Conservation (phyloP, 2,888 invertebrate species). For the Pristionchus mayeri region DNA sequence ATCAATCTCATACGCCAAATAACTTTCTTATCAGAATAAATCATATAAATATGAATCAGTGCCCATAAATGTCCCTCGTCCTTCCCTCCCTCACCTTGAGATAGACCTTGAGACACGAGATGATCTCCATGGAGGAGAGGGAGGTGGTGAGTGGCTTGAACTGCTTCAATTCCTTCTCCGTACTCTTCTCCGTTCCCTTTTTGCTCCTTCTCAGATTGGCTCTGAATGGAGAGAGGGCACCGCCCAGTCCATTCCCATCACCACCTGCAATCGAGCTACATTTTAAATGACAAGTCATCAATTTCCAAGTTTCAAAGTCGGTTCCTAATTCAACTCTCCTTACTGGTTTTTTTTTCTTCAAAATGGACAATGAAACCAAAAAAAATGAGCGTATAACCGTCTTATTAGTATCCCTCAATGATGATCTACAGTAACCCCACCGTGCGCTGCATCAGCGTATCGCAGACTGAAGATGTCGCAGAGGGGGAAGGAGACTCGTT, state of each 20-base stretch:
- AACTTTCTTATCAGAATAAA: too few relatives aligned
- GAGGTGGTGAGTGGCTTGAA: conserved; percentile 42
- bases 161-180: conserved; percentile 48
- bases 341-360: too few relatives aligned
- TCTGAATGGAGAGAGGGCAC: conserved; percentile 14
- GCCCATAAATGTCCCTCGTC: not conserved
- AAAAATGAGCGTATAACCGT: too few relatives aligned
- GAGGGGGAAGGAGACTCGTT: conserved; percentile 52
- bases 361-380: too few relatives aligned
- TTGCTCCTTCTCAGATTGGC: not conserved
- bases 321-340: too few relatives aligned
- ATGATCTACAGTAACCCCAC: conserved; percentile 19
- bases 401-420: not conserved
- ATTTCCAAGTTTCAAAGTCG: too few relatives aligned
- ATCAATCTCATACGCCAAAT: too few relatives aligned
- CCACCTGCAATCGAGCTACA: not conserved
- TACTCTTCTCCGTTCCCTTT: conserved; percentile 11
- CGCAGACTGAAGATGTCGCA: conserved; percentile 50
- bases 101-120: conserved; percentile 53
- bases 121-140: conserved; percentile 55
- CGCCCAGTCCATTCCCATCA: conserved; percentile 19
- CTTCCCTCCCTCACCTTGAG: conserved; percentile 50
- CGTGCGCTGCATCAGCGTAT: not conserved
- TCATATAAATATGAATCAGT: not conserved
- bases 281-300: too few relatives aligned